Conservation (phyloP, 1,140 invertebrate species). For the Drosophila malerkotliana region DNA sequence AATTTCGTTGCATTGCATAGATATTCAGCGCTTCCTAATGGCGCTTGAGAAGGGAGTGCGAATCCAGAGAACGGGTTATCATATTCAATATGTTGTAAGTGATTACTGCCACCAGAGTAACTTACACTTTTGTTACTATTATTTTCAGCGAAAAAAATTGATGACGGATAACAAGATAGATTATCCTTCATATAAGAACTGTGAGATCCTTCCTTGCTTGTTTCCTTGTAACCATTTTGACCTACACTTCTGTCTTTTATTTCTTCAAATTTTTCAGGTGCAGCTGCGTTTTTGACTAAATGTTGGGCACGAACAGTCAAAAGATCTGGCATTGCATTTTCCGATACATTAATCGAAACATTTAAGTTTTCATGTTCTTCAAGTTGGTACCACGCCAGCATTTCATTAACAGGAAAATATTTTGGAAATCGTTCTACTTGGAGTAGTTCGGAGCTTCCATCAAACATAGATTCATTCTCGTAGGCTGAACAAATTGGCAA, state of each 20-base stretch:
- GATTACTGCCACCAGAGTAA: conserved; percentile 43
- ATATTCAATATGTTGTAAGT: not conserved
- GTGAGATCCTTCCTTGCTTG: not conserved
- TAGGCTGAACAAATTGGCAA: conserved; percentile 81
- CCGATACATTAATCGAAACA: not conserved
- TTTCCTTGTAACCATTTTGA: not conserved
- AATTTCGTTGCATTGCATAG: not conserved
- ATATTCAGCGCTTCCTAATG: not conserved
- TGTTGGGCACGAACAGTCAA: conserved; percentile 40
- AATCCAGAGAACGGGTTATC: not conserved
- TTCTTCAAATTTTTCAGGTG: not conserved
- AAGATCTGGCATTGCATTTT: conserved; percentile 58
- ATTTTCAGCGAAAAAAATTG: conserved; percentile 60
- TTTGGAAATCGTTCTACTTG: conserved; percentile 5
- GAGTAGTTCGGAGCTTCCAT: conserved; percentile 23
- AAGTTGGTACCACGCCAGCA: conserved; percentile 57
- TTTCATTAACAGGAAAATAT: conserved; percentile 54
- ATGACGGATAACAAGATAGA: conserved; percentile 75
- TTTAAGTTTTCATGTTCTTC: conserved; percentile 2
- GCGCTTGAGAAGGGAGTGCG: not conserved
- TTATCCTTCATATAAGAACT: conserved; percentile 64
- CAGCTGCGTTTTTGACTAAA: not conserved
- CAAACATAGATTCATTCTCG: conserved; percentile 82
- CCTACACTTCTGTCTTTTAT: not conserved
- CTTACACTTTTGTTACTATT: conserved; percentile 64